Evolutionary conservation across 1,140 invertebrate species (phyloP).

Genomic region (Meloidogyne chitwoodi): DNA sequence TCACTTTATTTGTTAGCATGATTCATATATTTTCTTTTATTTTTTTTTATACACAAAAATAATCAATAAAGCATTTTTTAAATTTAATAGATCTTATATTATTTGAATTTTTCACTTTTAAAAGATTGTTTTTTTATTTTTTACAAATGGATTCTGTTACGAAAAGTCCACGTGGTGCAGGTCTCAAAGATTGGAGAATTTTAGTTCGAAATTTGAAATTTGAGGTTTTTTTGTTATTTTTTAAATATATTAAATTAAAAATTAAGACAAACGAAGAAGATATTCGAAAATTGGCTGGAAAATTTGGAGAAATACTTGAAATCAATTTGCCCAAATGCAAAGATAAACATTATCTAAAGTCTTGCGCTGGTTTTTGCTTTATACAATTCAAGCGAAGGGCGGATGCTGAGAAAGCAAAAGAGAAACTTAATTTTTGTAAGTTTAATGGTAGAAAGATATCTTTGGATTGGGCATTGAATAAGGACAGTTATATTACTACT

Average conservation of each 20-base stretch:
- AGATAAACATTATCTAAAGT: conserved; percentile 42
- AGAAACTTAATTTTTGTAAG: conserved; percentile 40
- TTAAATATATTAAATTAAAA: background rate
- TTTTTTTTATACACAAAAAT: no score
- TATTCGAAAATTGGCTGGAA: conserved; percentile 16
- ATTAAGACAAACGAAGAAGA: conserved; percentile 49
- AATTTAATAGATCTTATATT: no score
- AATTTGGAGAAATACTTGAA: conserved; percentile 33
- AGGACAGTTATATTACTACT: conserved; percentile 34
- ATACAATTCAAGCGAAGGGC: conserved; percentile 33
- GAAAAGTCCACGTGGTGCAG: conserved; percentile 6
- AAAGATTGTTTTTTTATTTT: background rate
- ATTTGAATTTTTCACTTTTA: background rate
- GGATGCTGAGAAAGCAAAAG: conserved; percentile 30
- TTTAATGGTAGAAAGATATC: conserved; percentile 47
- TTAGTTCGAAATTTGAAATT: conserved; percentile 49
- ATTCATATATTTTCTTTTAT: no score
- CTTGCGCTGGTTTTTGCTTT: conserved; percentile 49
- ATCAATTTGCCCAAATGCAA: conserved; percentile 41
- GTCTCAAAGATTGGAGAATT: conserved; percentile 37
- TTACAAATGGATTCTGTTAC: background rate
- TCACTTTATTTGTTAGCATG: no score
- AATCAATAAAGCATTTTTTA: no score
- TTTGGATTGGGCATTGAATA: conserved; percentile 46
- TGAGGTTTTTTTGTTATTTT: conserved; percentile 19